These are phyloP conservation scores for Vollenhovia emeryi DNA, from an alignment of 1,140 invertebrate species.

Conservation along the genomic window DNA sequence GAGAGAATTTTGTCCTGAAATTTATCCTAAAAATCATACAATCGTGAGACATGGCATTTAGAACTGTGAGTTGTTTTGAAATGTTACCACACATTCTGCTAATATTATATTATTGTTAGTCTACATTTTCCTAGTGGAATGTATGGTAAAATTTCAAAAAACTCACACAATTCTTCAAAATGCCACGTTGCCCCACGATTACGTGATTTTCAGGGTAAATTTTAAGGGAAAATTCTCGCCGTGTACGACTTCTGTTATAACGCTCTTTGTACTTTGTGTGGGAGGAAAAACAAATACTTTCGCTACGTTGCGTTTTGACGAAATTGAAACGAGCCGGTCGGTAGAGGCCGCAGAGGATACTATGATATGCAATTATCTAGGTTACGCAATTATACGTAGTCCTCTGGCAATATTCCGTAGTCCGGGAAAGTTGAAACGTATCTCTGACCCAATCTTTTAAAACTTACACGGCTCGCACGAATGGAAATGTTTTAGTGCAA, in stretches of 20 bases:
- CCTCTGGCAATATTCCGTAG: conserved; percentile 7
- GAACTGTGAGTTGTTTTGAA: too few relatives aligned
- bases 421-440: background rate
- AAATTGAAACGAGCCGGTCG: background rate
- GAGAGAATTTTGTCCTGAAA: too few relatives aligned
- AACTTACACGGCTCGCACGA: conserved; percentile 1
- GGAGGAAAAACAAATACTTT: background rate
- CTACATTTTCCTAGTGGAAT: too few relatives aligned
- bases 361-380: conserved; percentile 8
- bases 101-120: too few relatives aligned
- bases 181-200: too few relatives aligned
- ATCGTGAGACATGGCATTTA: too few relatives aligned
- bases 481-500: conserved; percentile 26
- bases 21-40: too few relatives aligned
- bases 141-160: too few relatives aligned
- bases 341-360: background rate
- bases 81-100: too few relatives aligned
- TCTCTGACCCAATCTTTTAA: conserved; percentile 51
- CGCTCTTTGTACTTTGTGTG: background rate
- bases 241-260: background rate
- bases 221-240: too few relatives aligned
- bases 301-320: background rate
- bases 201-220: too few relatives aligned
- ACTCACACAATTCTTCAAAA: too few relatives aligned
- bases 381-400: conserved; percentile 15